Conservation (phyloP, 2,888 invertebrate species). For the Gibbula magus region DNA sequence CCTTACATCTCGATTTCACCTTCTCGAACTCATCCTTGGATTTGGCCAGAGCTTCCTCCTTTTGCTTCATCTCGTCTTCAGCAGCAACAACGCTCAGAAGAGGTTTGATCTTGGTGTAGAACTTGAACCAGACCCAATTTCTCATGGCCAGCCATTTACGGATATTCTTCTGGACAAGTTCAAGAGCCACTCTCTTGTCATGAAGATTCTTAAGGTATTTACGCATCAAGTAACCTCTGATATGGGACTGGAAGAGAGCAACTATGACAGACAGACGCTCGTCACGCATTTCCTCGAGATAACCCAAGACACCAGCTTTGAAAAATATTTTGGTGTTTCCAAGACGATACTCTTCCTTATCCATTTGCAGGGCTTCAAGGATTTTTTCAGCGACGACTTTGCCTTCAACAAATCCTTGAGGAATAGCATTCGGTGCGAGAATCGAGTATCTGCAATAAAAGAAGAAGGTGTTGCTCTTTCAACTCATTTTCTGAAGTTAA, state of each 20-base stretch:
- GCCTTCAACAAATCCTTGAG: slow-evolving; percentile 77
- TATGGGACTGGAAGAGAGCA: slow-evolving; percentile 92
- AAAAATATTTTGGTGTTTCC: slow-evolving; percentile 99
- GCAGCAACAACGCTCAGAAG: slow-evolving; percentile 98
- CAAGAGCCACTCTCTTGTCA: slow-evolving; percentile 93
- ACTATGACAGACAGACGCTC: slow-evolving; percentile 97
- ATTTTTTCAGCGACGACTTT: slow-evolving; percentile 82
- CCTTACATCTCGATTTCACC: slow-evolving; percentile 97
- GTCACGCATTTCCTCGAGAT: slow-evolving; percentile 99
- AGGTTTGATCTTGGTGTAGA: slow-evolving; percentile 87
- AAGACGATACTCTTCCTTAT: slow-evolving; percentile 95
- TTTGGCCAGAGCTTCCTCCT: slow-evolving; percentile 97
- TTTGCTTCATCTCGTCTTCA: slow-evolving; percentile 97
- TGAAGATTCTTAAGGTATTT: slow-evolving; percentile 96
- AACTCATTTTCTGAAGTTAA: too few species aligned
- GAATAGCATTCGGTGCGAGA: slow-evolving; percentile 91
- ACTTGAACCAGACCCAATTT: slow-evolving; percentile 99
- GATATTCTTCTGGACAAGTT: slow-evolving; percentile 99
- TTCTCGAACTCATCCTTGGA: slow-evolving; percentile 94
- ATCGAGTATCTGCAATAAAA: slow-evolving; percentile 86
- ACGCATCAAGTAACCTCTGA: slow-evolving; percentile 86
- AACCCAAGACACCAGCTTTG: slow-evolving; percentile 99
- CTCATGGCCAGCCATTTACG: slow-evolving; percentile 98
- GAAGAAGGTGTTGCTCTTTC: background rate
- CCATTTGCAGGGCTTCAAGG: slow-evolving; percentile 82